Conservation (phyloP, 2,797 vertebrate genomes). For the Telmatherina bonti region DNA sequence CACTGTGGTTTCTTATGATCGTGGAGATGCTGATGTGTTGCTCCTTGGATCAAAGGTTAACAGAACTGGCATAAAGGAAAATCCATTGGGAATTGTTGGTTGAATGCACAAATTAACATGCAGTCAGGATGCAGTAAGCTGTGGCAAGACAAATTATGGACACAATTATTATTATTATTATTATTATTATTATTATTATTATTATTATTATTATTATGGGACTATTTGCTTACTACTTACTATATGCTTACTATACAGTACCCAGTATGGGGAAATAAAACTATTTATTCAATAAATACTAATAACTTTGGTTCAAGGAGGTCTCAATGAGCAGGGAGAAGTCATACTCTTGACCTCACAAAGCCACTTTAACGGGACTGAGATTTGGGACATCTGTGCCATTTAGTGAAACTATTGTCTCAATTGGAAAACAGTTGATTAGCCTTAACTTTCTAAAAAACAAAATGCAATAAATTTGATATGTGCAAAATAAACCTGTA, state of each 20-base stretch:
- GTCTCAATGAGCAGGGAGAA: not conserved
- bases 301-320: not conserved
- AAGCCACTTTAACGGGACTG: constrained; percentile 8
- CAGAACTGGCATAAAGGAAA: constrained; percentile 29
- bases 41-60: constrained; percentile 52
- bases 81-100: constrained; percentile 30
- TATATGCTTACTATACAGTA: not conserved
- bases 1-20: constrained; percentile 33
- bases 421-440: not conserved
- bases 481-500: not conserved
- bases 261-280: constrained; percentile 6
- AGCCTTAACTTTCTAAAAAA: constrained; percentile 4
- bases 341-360: constrained; percentile 16
- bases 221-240: no score
- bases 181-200: no score
- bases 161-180: no score
- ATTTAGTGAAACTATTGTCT: constrained; percentile 8
- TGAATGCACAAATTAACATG: constrained; percentile 42
- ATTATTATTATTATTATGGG: no score
- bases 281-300: not conserved
- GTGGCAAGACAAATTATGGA: not conserved
- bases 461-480: not conserved
- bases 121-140: constrained; percentile 5
- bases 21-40: constrained; percentile 29
- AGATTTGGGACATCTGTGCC: constrained; percentile 23